Conservation (phyloP, 92 coral and sea anemone genomes). For the Virgularia gustaviana region DNA sequence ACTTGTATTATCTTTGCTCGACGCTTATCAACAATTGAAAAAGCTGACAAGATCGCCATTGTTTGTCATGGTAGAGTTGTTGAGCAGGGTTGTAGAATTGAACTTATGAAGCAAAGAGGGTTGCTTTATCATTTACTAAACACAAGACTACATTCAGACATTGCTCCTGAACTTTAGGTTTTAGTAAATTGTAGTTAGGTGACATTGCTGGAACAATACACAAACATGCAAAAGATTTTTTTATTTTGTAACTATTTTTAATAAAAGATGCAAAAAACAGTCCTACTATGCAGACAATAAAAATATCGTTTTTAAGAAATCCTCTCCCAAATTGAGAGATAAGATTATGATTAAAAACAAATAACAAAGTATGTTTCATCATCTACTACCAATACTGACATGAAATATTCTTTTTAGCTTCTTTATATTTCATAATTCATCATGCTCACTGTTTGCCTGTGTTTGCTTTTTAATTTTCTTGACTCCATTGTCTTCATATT, state of each 20-base stretch:
- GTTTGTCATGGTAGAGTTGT: slow-evolving; percentile 80
- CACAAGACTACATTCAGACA: slow-evolving; percentile 36
- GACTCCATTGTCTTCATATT: not conserved
- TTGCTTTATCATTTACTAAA: slow-evolving; percentile 46
- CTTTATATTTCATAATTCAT: slow-evolving; percentile 7
- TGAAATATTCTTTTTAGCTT: not conserved
- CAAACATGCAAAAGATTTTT: too few species aligned
- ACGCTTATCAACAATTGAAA: slow-evolving; percentile 61
- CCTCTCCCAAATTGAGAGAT: too few species aligned
- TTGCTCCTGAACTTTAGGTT: slow-evolving; percentile 13
- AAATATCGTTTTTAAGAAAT: too few species aligned
- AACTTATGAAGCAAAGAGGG: slow-evolving; percentile 50
- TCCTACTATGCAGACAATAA: too few species aligned
- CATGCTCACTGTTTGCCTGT: not conserved
- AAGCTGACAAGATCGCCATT: slow-evolving; percentile 73
- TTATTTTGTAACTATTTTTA: too few species aligned
- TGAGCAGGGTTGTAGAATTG: slow-evolving; percentile 73
- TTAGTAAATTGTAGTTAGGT: not conserved
- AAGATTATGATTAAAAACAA: too few species aligned
- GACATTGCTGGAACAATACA: too few species aligned
- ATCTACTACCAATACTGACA: not conserved
- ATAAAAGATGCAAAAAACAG: too few species aligned
- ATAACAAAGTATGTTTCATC: too few species aligned
- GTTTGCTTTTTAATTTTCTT: not conserved
- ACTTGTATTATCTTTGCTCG: slow-evolving; percentile 75